A percentile compares a stretch with the other conserved stretches of the same genome.
phyloP scores from a whole-genome alignment of 2,797 vertebrate genomes.

The Natrix natrix region DNA sequence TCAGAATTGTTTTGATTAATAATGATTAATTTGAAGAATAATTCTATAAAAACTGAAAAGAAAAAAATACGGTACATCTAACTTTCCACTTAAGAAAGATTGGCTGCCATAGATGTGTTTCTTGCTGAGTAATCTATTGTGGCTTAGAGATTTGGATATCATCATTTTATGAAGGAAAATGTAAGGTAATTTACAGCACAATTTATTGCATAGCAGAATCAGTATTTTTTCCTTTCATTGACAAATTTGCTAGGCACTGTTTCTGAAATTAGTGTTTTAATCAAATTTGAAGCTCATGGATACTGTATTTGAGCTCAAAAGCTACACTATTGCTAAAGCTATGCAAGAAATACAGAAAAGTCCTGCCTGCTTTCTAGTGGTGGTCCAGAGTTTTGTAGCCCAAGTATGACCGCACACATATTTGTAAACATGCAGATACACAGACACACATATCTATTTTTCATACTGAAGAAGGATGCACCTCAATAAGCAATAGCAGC shows the following conservation, averaged over 20 bases:
- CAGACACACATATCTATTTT: not conserved
- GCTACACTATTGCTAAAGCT: not conserved
- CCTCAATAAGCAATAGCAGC: not conserved
- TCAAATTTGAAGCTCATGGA: not conserved
- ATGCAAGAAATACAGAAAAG: not conserved
- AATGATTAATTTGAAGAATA: not conserved
- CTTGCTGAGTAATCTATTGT: slow-evolving; percentile 15
- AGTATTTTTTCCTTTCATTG: slow-evolving; percentile 10
- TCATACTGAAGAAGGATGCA: not conserved
- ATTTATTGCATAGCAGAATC: not conserved
- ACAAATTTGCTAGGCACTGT: not conserved
- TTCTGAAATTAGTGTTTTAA: not conserved
- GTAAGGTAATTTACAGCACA: slow-evolving; percentile 6
- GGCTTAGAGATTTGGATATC: slow-evolving; percentile 8
- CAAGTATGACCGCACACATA: not conserved
- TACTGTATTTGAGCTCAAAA: not conserved
- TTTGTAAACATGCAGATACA: not conserved
- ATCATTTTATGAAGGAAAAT: not conserved
- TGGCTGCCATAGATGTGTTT: not conserved
- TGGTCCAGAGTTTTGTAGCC: not conserved
- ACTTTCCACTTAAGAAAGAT: slow-evolving; percentile 18
- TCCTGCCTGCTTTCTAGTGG: not conserved
- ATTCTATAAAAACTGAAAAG: not conserved
- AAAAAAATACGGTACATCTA: not conserved
- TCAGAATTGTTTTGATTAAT: not conserved